Evolutionary conservation across 2,888 invertebrate species (phyloP).

Genomic region (Ennomos erosarius): DNA sequence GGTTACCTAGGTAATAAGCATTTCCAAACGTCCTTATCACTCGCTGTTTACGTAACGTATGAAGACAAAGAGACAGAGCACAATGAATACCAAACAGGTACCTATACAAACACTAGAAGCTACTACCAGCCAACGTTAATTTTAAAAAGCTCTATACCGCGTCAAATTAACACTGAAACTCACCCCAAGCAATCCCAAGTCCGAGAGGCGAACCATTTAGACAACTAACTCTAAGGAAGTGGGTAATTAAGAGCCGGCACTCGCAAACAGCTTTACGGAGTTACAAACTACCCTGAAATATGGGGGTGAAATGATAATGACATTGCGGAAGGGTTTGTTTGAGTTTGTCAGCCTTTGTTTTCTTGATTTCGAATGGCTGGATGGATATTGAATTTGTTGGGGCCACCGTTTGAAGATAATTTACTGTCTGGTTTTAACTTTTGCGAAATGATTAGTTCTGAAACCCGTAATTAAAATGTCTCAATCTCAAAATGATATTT

Average conservation of each 20-base stretch:
- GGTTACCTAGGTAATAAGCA: too few species aligned
- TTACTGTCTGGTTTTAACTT: neutral
- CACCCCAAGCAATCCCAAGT: constrained; percentile 14
- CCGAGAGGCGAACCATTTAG: constrained; percentile 19
- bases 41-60: too few species aligned
- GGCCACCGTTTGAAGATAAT: neutral
- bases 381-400: constrained; percentile 9
- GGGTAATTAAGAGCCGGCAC: constrained; percentile 45
- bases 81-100: too few species aligned
- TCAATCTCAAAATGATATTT: too few species aligned
- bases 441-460: too few species aligned
- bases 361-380: constrained; percentile 21
- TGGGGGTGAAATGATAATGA: constrained; percentile 51
- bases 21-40: too few species aligned
- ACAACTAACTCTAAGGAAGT: constrained; percentile 39
- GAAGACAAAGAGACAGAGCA: too few species aligned
- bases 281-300: constrained; percentile 32
- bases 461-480: too few species aligned
- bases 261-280: constrained; percentile 29
- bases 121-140: too few species aligned
- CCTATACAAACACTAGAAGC: too few species aligned
- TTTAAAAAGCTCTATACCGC: too few species aligned
- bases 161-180: constrained; percentile 14
- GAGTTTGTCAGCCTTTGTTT: constrained; percentile 36
- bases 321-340: constrained; percentile 46